Evolutionary conservation across 2,888 invertebrate genomes (phyloP).

Genomic region (Drosophila prolongata): DNA sequence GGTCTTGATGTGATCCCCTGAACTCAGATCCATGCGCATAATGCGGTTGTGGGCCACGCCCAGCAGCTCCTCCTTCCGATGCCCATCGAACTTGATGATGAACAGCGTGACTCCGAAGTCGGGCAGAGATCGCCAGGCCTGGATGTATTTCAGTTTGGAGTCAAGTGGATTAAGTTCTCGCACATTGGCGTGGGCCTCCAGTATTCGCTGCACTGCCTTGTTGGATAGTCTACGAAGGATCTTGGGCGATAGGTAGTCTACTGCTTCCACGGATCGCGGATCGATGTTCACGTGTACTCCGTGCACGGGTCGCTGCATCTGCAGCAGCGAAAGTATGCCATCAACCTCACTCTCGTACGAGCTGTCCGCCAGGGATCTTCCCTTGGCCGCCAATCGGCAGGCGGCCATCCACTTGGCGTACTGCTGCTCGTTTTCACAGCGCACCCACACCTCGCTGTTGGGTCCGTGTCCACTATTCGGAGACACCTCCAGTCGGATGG

Average conservation of each 20-base stretch:
- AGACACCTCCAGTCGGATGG: slow-evolving; percentile 97
- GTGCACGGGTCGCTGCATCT: slow-evolving; percentile 94
- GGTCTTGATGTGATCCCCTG: slow-evolving; percentile 97
- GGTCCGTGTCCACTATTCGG: slow-evolving; percentile 97
- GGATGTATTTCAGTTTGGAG: slow-evolving; percentile 98
- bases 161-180: slow-evolving; percentile 95
- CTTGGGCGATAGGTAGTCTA: slow-evolving; percentile 95
- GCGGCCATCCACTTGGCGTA: slow-evolving; percentile 99
- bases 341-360: slow-evolving; percentile 96
- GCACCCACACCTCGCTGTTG: slow-evolving; percentile 98
- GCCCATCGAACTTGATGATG: slow-evolving; percentile 95
- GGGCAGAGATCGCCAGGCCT: slow-evolving; percentile 98
- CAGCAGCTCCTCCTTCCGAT: slow-evolving; percentile 94
- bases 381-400: slow-evolving; percentile 96
- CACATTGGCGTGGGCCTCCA: slow-evolving; percentile 98
- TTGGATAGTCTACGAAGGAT: slow-evolving; percentile 94
- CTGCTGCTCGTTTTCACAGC: slow-evolving; percentile 97
- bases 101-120: slow-evolving; percentile 98
- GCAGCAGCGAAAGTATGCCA: slow-evolving; percentile 93
- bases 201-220: slow-evolving; percentile 94
- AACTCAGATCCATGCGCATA: slow-evolving; percentile 97
- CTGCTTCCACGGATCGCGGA: slow-evolving; percentile 91
- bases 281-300: slow-evolving; percentile 89
- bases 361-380: slow-evolving; percentile 97
- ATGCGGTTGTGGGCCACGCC: slow-evolving; percentile 97